Percentiles rank a stretch among this genome's conserved stretches.
Evolutionary conservation across 2,797 vertebrate genomes (phyloP).

Genomic region (Scarus forsteni): DNA sequence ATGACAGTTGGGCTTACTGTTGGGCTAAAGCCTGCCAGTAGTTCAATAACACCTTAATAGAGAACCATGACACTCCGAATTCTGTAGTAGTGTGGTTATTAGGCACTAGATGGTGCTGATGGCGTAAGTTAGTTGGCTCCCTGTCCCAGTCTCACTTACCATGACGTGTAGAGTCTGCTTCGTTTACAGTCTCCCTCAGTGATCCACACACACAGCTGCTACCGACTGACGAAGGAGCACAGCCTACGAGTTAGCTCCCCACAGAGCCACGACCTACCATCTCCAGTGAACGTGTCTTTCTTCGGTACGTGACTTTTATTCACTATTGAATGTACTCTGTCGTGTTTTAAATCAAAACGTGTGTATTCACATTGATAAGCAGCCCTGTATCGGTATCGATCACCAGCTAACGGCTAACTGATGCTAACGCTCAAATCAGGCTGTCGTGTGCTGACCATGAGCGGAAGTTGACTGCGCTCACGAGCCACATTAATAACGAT

Average conservation of each 20-base stretch:
- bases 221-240: background rate
- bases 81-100: background rate
- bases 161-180: slow-evolving; percentile 54
- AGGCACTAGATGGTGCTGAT: slow-evolving; percentile 35
- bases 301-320: slow-evolving; percentile 44
- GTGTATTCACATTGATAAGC: background rate
- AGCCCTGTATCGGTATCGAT: slow-evolving; percentile 3
- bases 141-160: slow-evolving; percentile 11
- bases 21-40: too few relatives aligned
- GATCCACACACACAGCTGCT: slow-evolving; percentile 6
- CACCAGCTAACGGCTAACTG: slow-evolving; percentile 49
- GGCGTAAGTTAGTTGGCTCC: background rate
- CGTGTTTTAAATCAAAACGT: background rate
- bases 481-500: background rate
- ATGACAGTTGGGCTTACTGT: too few relatives aligned
- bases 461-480: too few relatives aligned
- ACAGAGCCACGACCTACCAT: background rate
- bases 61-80: too few relatives aligned
- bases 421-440: slow-evolving; percentile 40
- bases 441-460: slow-evolving; percentile 40
- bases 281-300: background rate
- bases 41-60: too few relatives aligned
- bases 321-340: background rate
- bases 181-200: background rate
- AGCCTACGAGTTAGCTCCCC: slow-evolving; percentile 9